Evolutionary conservation across 1,140 invertebrate genomes (phyloP).

Genomic region (Procambarus virginalis): DNA sequence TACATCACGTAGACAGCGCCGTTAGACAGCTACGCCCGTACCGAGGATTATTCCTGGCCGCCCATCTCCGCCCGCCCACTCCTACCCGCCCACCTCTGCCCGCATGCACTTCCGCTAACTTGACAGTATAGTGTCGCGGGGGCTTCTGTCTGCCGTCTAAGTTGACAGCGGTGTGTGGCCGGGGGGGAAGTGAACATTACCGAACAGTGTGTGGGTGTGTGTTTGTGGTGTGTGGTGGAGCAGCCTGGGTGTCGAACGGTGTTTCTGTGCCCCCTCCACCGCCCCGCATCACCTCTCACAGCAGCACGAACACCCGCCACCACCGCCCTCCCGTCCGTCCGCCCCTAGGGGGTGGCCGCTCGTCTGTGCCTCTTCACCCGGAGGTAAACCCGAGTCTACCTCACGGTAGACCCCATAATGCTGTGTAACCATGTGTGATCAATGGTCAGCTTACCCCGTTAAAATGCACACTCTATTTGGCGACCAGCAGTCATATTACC

Average conservation of each 20-base stretch:
- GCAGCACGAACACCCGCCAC: background rate
- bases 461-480: conserved; percentile 90
- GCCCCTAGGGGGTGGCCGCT: background rate
- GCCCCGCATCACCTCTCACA: background rate
- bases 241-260: background rate
- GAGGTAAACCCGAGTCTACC: conserved; percentile 31
- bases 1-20: conserved; percentile 19
- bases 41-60: background rate
- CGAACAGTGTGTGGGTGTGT: conserved; percentile 12
- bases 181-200: conserved; percentile 13
- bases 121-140: conserved; percentile 12
- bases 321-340: background rate
- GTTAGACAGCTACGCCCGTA: conserved; percentile 4
- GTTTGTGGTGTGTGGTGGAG: conserved; percentile 7
- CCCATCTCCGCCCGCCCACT: conserved; percentile 4
- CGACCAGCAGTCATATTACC: conserved; percentile 82
- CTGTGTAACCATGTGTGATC: conserved; percentile 69
- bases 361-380: background rate
- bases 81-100: conserved; percentile 21
- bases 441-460: conserved; percentile 69
- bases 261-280: background rate
- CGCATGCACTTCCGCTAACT: background rate
- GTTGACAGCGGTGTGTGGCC: conserved; percentile 1
- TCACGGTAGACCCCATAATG: conserved; percentile 57
- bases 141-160: background rate